These are phyloP conservation scores for Lytechinus variegatus DNA, from an alignment of 35 echinoderm and acorn worm genomes.

Conservation along the genomic window DNA sequence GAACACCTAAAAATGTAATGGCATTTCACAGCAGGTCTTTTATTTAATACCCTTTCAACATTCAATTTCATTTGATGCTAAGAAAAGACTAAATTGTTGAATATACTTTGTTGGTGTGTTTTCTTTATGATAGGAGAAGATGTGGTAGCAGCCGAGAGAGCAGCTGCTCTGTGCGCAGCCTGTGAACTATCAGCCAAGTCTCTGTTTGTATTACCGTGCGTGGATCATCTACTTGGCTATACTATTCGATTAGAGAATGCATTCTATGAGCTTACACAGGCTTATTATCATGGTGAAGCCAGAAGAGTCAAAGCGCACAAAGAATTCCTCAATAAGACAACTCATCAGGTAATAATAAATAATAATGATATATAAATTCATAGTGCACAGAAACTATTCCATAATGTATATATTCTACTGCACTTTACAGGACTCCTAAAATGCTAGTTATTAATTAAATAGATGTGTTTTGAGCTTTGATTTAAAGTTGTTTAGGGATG, in stretches of 20 bases:
- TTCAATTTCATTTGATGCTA: too few species aligned
- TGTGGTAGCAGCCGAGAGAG: conserved; percentile 94
- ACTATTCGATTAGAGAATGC: conserved; percentile 98
- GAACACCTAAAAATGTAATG: too few species aligned
- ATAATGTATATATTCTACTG: too few species aligned
- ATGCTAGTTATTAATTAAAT: too few species aligned
- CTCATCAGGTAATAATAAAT: conserved; percentile 97
- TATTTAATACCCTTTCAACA: too few species aligned
- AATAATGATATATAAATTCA: too few species aligned
- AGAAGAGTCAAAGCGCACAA: conserved; percentile 94
- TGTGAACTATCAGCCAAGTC: conserved; percentile 98
- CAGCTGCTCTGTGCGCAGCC: conserved; percentile 91
- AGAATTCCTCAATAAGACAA: conserved; percentile 93
- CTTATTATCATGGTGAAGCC: conserved; percentile 93
- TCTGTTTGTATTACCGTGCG: conserved; percentile 95
- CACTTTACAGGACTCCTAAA: too few species aligned
- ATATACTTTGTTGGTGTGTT: not conserved
- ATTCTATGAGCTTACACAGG: conserved; percentile 91
- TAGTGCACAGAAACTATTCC: too few species aligned
- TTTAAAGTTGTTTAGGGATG: too few species aligned
- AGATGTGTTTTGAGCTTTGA: too few species aligned
- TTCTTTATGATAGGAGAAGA: conserved; percentile 81
- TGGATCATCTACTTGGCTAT: conserved; percentile 94
- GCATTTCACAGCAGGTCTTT: too few species aligned
- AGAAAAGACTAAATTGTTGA: too few species aligned